phyloP scores from a whole-genome alignment of 2,797 vertebrate genomes.

The Iguana delicatissima region DNA sequence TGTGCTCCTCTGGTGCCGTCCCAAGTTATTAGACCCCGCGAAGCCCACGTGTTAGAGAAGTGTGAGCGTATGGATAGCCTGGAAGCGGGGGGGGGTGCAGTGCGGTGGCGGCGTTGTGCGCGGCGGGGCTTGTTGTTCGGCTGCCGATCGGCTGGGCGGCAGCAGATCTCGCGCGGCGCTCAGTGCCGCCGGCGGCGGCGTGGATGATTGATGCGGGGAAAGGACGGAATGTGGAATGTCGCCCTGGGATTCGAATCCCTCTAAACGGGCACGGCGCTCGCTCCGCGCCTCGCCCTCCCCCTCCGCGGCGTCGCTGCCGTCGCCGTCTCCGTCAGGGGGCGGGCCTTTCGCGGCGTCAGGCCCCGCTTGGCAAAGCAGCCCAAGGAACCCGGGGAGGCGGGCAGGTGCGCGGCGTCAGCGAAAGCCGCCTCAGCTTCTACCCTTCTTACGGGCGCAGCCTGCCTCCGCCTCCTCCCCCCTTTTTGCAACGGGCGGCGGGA shows the following conservation, averaged over 20 bases:
- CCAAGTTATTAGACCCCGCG: constrained; percentile 64
- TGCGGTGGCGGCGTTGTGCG: constrained; percentile 1
- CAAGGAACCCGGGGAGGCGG: constrained; percentile 61
- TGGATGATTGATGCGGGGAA: too few species aligned
- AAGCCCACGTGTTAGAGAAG: constrained; percentile 67
- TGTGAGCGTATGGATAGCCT: constrained; percentile 50
- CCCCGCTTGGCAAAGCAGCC: constrained; percentile 32
- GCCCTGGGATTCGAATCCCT: constrained; percentile 72
- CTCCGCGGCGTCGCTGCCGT: neutral
- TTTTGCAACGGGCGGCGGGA: neutral
- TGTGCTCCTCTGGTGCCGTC: too few species aligned
- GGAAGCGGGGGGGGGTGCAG: constrained; percentile 54
- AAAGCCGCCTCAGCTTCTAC: constrained; percentile 58
- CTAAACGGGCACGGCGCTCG: constrained; percentile 62
- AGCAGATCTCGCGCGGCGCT: too few species aligned
- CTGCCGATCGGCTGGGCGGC: too few species aligned
- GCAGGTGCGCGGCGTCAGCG: constrained; percentile 77
- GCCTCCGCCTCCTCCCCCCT: constrained; percentile 40
- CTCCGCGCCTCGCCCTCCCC: constrained; percentile 59
- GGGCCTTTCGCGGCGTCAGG: constrained; percentile 42
- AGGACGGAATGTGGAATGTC: constrained; percentile 9
- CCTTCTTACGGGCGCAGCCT: constrained; percentile 47
- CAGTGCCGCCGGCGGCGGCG: too few species aligned
- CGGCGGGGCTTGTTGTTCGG: too few species aligned
- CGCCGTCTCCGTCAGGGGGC: constrained; percentile 55